Base-by-base conservation (phyloP, 2,888 invertebrate genomes). In the Endotricha flammealis region DNA sequence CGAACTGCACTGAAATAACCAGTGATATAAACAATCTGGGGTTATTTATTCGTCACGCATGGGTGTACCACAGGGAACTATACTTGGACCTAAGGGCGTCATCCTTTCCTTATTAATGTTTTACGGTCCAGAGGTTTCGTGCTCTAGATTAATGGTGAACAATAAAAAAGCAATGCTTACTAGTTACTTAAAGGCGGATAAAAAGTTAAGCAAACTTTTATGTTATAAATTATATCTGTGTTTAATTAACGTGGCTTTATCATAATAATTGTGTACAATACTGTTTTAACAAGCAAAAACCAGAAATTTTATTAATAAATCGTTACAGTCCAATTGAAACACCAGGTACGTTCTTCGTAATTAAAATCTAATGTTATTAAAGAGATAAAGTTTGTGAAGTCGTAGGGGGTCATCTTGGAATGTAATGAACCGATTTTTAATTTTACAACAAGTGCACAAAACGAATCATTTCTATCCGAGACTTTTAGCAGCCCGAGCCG, bases 51-150 rank as follows among this genome's bases (percentile, higher is more conserved):
- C 57, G 65, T 57, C 48, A 44, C 57, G 63, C 58, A 56, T 59
- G 65, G 62, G 54, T 51, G 48, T 27, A 59, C 50, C 65, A 50
- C 52, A 58, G 64, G 66, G 66, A 65, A 67, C 70, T 71, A 67
- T 62, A 55, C 44, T 52, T 57, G 57, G 54, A 58, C 51, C 57
- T 44, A 54, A 70, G 76, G 71, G 69, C 70, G 68, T 66, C 68
- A 70, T 61, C 60, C 72, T 60, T 71, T 66, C 57, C 54, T 51
- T 65, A 61, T 65, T 64, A 57, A 68, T 63, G 64, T 54, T 59
- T 50, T 58, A 68, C 66, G 70, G 59, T 66, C 57, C 61, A 63
- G 52, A 49, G 60, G 52, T 49, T 57, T 48, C 47, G 48, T 53
- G 52, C 50, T 52, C 45, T 44, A n/a, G n/a, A 53, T 40, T 51